Conservation (phyloP, 2,113 vertebrate genomes). For the Callaeas wilsoni region DNA sequence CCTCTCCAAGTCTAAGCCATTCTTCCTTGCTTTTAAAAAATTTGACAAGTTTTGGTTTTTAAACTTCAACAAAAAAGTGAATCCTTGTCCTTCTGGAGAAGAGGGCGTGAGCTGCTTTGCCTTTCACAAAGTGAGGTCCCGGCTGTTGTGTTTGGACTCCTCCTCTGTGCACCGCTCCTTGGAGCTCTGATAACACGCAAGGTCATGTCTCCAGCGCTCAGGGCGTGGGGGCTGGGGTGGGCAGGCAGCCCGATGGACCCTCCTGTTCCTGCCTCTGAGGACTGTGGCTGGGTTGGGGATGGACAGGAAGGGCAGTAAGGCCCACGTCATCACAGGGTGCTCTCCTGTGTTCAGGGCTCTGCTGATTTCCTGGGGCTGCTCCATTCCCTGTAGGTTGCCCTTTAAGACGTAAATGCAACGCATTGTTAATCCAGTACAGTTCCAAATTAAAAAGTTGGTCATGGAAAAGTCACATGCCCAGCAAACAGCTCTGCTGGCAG, state of each 20-base stretch:
- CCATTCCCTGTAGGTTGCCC: not conserved
- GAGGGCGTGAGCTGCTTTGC: not conserved
- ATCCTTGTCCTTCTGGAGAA: not conserved
- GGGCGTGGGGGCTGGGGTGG: not conserved
- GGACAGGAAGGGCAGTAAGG: not conserved
- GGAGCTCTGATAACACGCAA: not conserved
- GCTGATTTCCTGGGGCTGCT: not conserved
- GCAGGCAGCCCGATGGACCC: not conserved
- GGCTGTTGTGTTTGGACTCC: not conserved
- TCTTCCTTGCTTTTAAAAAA: not conserved
- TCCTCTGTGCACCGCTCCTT: not conserved
- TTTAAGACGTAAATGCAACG: not conserved
- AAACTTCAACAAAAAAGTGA: not conserved
- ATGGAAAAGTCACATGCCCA: not conserved
- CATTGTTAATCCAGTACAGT: not conserved
- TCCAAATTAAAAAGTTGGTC: not conserved
- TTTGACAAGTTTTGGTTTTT: not conserved
- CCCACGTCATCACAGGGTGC: rapidly evolving
- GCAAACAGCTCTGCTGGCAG: not conserved
- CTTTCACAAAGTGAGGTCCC: not conserved
- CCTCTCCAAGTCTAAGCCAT: not conserved
- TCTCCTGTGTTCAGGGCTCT: not conserved
- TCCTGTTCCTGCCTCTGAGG: not conserved
- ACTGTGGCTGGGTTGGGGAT: not conserved
- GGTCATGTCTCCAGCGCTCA: rapidly evolving